A percentile compares a stretch with the other conserved stretches of the same genome.
Conservation (phyloP, 2,888 invertebrate genomes). For the Macaria notata region DNA sequence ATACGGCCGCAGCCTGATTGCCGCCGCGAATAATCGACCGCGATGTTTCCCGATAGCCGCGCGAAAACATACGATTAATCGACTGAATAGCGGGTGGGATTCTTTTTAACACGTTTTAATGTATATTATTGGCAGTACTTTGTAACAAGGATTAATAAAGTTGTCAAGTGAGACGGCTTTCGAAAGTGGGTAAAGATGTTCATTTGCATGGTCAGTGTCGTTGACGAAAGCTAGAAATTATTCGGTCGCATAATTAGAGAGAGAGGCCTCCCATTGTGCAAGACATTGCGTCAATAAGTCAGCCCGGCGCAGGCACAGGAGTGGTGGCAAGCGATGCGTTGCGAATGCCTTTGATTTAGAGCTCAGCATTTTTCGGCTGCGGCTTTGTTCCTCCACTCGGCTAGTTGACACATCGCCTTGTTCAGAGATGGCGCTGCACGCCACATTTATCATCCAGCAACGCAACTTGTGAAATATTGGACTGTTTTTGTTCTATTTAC, state of each 20-base stretch:
- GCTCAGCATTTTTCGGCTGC: conserved; percentile 36
- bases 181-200: too few species aligned
- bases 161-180: too few species aligned
- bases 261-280: conserved; percentile 29
- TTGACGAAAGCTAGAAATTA: conserved; percentile 7
- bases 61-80: conserved; percentile 28
- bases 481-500: conserved; percentile 6
- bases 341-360: conserved; percentile 65
- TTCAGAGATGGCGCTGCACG: conserved; percentile 28
- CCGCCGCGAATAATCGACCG: conserved; percentile 40
- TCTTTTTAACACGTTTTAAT: conserved; percentile 1
- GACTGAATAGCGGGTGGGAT: conserved; percentile 3
- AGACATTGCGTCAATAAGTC: conserved; percentile 33
- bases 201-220: too few species aligned
- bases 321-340: conserved; percentile 51
- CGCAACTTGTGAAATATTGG: conserved; percentile 13
- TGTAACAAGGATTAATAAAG: too few species aligned
- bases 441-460: conserved; percentile 12
- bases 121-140: too few species aligned
- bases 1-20: conserved; percentile 53
- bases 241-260: conserved; percentile 16
- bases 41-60: conserved; percentile 35
- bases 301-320: conserved; percentile 28
- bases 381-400: conserved; percentile 38
- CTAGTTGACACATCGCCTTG: conserved; percentile 15